These are phyloP conservation scores for Drosophila gaucha DNA, from an alignment of 2,888 invertebrate species.

Conservation along the genomic window DNA sequence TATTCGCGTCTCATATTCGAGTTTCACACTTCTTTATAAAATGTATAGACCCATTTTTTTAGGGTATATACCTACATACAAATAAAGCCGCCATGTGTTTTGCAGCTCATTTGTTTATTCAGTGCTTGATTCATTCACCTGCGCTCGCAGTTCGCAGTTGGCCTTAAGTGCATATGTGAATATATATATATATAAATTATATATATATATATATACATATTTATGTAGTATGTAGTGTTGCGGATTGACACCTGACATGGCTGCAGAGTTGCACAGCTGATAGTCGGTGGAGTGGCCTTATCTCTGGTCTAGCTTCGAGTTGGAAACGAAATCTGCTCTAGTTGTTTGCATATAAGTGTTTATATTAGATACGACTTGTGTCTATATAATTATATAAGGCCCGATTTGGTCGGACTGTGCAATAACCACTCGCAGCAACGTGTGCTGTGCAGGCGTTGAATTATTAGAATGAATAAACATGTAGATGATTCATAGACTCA, in stretches of 20 bases:
- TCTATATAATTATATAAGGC: constrained; percentile 70
- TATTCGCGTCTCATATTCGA: neutral
- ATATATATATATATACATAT: neutral
- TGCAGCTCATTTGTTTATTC: constrained; percentile 70
- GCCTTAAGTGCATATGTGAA: constrained; percentile 50
- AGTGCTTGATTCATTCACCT: constrained; percentile 71
- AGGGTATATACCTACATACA: constrained; percentile 23
- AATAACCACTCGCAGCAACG: constrained; percentile 51
- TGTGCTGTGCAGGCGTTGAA: constrained; percentile 64
- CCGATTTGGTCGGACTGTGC: constrained; percentile 63
- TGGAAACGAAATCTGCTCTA: constrained; percentile 18
- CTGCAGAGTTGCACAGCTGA: constrained; percentile 40
- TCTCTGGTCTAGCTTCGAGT: constrained; percentile 18
- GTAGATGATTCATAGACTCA: constrained; percentile 54
- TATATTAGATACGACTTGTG: constrained; percentile 23
- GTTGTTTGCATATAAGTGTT: constrained; percentile 30
- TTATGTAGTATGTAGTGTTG: constrained; percentile 15
- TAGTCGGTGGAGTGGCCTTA: constrained; percentile 39
- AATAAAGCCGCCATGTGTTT: constrained; percentile 42
- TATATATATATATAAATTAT: neutral
- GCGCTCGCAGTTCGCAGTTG: constrained; percentile 44
- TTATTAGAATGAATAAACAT: constrained; percentile 43
- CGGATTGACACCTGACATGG: constrained; percentile 73
- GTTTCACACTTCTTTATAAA: neutral
- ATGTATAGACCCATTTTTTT: neutral